These are phyloP conservation scores for Drosophila melanogaster DNA, from an alignment of 1,140 invertebrate genomes.

Conservation along the genomic window Release_6_plus_ISO1_MT NT_033779.5:7251501-7252000, in stretches of 20 bases:
- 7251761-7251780: conserved; percentile 19
- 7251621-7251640: conserved; percentile 12
- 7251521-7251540: background rate
- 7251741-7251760: conserved; percentile 17
- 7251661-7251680: conserved; percentile 31
- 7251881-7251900: conserved; percentile 5
- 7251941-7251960: conserved; percentile 1
- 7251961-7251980: background rate
- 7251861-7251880: conserved; percentile 21
- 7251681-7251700: conserved; percentile 35
- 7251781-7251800: conserved; percentile 29
- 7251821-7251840: conserved; percentile 54
- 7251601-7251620: conserved; percentile 32
- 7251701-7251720: conserved; percentile 16
- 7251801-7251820: conserved; percentile 59
- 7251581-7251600: too few species aligned
- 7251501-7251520: conserved; percentile 44
- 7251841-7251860: conserved; percentile 57
- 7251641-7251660: conserved; percentile 24
- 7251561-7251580: background rate
- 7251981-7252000: conserved; percentile 12
- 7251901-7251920: conserved; percentile 12
- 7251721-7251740: conserved; percentile 7
- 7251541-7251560: background rate
- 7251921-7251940: conserved; percentile 1